Conservation (phyloP, 2,797 vertebrate genomes). For the Eulemur rubriventer region DNA sequence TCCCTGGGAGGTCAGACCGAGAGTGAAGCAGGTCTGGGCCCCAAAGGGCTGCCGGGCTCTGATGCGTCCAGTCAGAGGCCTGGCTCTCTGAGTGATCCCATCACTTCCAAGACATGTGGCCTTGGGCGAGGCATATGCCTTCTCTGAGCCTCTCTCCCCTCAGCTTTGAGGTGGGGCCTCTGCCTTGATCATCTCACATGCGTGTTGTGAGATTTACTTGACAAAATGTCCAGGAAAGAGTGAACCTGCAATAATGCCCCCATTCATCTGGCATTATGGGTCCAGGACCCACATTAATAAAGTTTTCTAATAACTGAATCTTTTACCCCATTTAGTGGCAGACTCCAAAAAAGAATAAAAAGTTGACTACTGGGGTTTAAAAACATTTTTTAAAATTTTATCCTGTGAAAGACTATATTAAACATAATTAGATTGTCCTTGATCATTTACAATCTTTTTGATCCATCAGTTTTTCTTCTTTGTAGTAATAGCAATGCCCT, state of each 20-base stretch:
- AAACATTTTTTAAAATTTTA: background rate
- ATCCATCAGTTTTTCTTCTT: background rate
- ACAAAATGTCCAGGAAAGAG: background rate
- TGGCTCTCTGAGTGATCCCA: background rate
- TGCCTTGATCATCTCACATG: background rate
- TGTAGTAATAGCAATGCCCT: background rate
- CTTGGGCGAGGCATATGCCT: no score
- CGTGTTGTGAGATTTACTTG: background rate
- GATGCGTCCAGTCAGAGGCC: background rate
- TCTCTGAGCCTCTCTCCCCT: background rate
- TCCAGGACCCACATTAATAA: background rate
- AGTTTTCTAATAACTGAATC: background rate
- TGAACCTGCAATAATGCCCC: background rate
- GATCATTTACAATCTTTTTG: slow-evolving; percentile 19
- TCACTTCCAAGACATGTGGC: background rate
- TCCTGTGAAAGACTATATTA: background rate
- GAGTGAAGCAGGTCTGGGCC: background rate
- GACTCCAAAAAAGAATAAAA: background rate
- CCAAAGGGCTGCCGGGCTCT: background rate
- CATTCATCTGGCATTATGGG: background rate
- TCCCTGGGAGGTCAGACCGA: background rate
- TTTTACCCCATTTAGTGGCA: background rate
- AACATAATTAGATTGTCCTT: background rate
- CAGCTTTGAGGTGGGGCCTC: background rate
- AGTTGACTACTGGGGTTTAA: background rate